Base-by-base conservation (phyloP, 2,797 vertebrate species). In the Danio aesculapii region DNA sequence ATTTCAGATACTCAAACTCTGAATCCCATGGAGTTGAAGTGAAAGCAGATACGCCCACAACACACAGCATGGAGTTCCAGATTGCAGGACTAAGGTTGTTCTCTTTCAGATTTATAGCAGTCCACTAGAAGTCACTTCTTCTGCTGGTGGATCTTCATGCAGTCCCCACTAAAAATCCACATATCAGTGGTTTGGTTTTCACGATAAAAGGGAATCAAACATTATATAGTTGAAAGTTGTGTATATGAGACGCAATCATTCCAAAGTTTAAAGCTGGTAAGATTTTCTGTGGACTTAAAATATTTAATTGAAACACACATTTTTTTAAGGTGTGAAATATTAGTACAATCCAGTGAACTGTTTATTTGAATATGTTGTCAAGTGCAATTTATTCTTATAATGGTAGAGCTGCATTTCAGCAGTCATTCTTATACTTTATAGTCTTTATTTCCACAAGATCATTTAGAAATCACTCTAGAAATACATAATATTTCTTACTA, bases 1-100 rank as follows among this genome's bases (percentile, higher is more conserved):
- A 79, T 79, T 79, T 79, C 67, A 71, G 67, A 71, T 71, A 52
- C 67, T 70, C 44, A 52, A 70, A 70, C 47, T 50, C 77, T 49
- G 12, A 78, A 39, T 78, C 64, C 16, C 64, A 69, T 78, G 64
- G 76, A 61, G 76, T 78, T 69, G 30, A 59, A 10, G 3, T 5
- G 76, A 59, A 78, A 69, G 53, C 53, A 78, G 64, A 78, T 69
- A 69, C 46, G 64, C 64, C 55, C 68, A 71, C 68, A 3, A 59
- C 53, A 59, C 44, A 49, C 44, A 8, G 76, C 55, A 7, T 59
- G 44, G 49, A 50, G 64, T 59, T 78, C 21, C 55, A 59, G 76
- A 58, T n/a, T 1, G 53, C 64, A 8, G 59, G 64, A 69, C 21
- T 78, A 57, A 67, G 17, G 63, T 67, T 77, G 53, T 16, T 63